Conservation (phyloP, 2,888 invertebrate genomes). For the Chrysolina haemoptera region DNA sequence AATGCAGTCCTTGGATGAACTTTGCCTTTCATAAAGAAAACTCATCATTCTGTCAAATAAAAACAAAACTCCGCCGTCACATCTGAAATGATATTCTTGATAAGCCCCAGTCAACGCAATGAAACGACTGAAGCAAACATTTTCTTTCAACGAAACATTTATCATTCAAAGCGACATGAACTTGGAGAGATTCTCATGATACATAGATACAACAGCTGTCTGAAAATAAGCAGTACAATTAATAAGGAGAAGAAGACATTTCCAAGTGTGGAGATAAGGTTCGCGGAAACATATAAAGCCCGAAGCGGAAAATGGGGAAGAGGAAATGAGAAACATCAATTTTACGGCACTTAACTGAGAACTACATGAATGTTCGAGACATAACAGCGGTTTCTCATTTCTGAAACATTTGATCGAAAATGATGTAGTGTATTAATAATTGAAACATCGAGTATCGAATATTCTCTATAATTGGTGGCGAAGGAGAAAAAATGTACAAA, state of each 20-base stretch:
- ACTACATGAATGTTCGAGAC: constrained; percentile 6
- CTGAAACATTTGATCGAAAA: not conserved
- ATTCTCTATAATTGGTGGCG: not conserved
- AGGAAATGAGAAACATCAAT: constrained; percentile 21
- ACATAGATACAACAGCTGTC: not conserved
- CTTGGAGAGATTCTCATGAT: not conserved
- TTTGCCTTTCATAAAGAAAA: too few relatives aligned
- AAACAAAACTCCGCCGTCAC: too few relatives aligned
- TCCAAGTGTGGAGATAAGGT: not conserved
- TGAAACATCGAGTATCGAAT: not conserved
- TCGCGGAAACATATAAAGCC: constrained; percentile 8
- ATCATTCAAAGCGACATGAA: not conserved
- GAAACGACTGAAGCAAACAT: not conserved
- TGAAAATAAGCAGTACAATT: not conserved
- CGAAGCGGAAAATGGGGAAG: constrained; percentile 8
- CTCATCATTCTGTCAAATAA: too few relatives aligned
- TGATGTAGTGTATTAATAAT: not conserved
- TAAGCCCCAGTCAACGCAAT: not conserved
- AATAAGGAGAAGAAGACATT: constrained; percentile 5
- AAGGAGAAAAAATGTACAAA: too few relatives aligned
- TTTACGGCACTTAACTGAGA: not conserved
- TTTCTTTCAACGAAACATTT: not conserved
- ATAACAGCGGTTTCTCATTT: not conserved
- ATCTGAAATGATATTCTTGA: too few relatives aligned
- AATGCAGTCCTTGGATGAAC: too few relatives aligned